phyloP scores from a whole-genome alignment of 1,140 invertebrate species.

The Halotydeus destructor region DNA sequence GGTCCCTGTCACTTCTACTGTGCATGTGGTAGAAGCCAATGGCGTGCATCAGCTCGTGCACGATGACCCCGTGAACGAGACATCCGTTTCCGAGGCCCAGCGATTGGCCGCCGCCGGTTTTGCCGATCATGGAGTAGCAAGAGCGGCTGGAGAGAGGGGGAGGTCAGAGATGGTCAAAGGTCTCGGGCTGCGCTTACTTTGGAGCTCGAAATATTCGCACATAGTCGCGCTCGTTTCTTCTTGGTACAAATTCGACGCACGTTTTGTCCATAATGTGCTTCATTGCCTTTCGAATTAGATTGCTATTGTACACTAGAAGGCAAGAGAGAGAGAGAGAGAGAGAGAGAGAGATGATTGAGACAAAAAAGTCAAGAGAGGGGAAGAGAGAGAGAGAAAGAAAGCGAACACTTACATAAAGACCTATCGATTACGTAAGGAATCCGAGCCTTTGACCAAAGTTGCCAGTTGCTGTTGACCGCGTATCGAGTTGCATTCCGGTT shows the following conservation, averaged over 20 bases:
- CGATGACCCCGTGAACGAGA: conserved; percentile 37
- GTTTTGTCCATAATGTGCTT: conserved; percentile 34
- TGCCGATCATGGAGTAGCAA: conserved; percentile 11
- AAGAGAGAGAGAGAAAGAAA: no score
- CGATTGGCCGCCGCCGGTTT: conserved; percentile 13
- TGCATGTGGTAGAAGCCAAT: conserved; percentile 44
- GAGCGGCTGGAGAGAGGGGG: no score
- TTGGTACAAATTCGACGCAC: conserved; percentile 34
- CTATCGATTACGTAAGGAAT: no score
- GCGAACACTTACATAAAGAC: no score
- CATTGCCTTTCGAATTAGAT: conserved; percentile 24
- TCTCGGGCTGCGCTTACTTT: conserved; percentile 14
- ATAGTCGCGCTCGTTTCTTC: conserved; percentile 31
- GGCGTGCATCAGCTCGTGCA: conserved; percentile 67
- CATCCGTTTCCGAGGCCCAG: conserved; percentile 16
- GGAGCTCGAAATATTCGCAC: conserved; percentile 23
- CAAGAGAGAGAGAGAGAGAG: no score
- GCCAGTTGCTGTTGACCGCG: no score
- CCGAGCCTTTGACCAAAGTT: no score
- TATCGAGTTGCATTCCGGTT: no score
- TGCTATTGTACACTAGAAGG: no score
- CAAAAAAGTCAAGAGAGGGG: no score
- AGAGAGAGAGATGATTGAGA: no score
- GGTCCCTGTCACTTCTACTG: conserved; percentile 39
- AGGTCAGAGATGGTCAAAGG: no score